Base-by-base conservation (phyloP, 2,888 invertebrate genomes). In the Poecilobothrus nobilitatus region DNA sequence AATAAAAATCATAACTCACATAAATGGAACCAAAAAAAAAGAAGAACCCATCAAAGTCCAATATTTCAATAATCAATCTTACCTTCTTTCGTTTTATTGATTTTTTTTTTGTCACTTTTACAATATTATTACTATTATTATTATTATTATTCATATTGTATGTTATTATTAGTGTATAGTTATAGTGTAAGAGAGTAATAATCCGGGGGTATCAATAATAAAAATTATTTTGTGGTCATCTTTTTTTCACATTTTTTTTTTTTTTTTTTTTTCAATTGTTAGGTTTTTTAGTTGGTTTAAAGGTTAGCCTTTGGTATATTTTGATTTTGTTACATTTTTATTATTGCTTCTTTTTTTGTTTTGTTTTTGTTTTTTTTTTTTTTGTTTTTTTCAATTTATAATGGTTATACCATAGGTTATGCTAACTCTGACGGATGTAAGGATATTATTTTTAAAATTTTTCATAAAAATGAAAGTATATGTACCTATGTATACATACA, bases 51-150 rank as follows among this genome's bases (percentile, higher is more conserved):
- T 53, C 15, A 53, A 18, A 53, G 53, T 53, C 53, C 53, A 53
- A 53, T 53, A 18, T 53, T 18, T 53, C 53, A 53, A 53, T 53
- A 53, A 53, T 53, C 53, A 53, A 53, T 53, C 53, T 53, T 53
- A 53, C 53, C 18, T 53, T 53, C 15, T 53, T 53, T 37, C 37
- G 7, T 5, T 37, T 27, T 27, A 4, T 27, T 27, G 2, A 4
- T 27, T 27, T 27, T 27, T 27, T 27, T 27, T 41, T 53, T 53
- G 53, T n/a, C 53, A 53, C n/a, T 53, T 53, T 53, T 6, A 12
- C 9, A 6, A 53, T 53, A 18, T 53, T 53, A 53, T 53, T 53
- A 53, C 1, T 2, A n/a, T 18, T 37, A 37, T 37, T 37, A 37
- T 12, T 37, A 34, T 37, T 37, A 8, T 27, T 27, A 27, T 27